phyloP scores from a whole-genome alignment of 92 coral and sea anemone genomes.

The Porites divaricata region DNA sequence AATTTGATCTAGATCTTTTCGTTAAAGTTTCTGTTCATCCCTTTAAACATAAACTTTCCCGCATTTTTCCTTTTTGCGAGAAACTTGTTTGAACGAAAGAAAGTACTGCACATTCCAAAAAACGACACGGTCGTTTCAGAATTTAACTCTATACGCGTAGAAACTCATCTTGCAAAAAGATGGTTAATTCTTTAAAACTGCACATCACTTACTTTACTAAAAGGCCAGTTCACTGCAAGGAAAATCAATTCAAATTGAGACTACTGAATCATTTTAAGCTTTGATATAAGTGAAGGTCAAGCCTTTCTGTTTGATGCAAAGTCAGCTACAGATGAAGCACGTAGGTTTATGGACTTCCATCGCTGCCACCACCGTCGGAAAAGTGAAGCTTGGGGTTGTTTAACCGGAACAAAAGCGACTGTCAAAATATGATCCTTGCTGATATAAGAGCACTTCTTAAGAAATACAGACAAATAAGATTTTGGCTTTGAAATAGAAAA shows the following conservation, averaged over 20 bases:
- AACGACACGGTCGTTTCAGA: neutral
- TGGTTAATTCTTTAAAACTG: neutral
- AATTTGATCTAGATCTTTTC: neutral
- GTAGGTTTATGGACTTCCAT: no score
- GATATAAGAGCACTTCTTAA: neutral
- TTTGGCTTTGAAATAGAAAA: neutral
- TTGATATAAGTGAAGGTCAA: no score
- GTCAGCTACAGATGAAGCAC: no score
- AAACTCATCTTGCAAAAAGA: neutral
- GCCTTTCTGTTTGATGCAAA: no score
- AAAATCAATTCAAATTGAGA: no score
- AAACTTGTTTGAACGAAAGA: no score
- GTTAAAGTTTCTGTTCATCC: neutral
- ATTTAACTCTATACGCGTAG: neutral
- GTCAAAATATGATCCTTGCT: neutral
- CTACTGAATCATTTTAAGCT: no score
- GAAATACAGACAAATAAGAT: neutral
- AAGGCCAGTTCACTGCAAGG: no score
- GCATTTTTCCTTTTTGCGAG: no score
- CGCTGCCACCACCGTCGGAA: neutral
- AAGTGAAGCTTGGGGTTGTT: neutral
- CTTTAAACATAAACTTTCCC: no score
- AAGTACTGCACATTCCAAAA: neutral
- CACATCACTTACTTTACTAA: no score
- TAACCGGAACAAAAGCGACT: neutral